These are phyloP conservation scores for Chloroclystis v-ata DNA, from an alignment of 2,888 invertebrate genomes.

Conservation along the genomic window DNA sequence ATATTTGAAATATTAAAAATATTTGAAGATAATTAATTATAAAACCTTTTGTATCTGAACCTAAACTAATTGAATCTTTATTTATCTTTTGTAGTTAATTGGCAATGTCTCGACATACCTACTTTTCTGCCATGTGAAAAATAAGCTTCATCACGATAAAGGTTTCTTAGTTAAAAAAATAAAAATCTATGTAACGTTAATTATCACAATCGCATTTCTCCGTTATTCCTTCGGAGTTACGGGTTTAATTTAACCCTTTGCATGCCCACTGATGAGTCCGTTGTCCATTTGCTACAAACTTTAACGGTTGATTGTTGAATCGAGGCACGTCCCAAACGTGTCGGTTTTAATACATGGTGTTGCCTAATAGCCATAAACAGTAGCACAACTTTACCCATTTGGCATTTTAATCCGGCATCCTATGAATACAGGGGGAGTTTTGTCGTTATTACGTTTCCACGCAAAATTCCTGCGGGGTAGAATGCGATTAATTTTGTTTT, in stretches of 20 bases:
- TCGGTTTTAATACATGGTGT: constrained; percentile 30
- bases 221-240: too few species aligned
- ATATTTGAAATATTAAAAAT: too few species aligned
- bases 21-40: too few species aligned
- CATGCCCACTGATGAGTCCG: not conserved
- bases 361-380: constrained; percentile 44
- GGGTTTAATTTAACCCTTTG: not conserved
- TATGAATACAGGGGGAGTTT: constrained; percentile 9
- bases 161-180: too few species aligned
- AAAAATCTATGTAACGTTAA: too few species aligned
- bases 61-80: too few species aligned
- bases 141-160: too few species aligned
- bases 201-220: too few species aligned
- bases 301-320: constrained; percentile 10
- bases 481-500: constrained; percentile 20
- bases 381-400: constrained; percentile 41
- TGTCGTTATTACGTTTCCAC: constrained; percentile 20
- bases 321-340: constrained; percentile 21
- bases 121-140: too few species aligned
- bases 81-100: too few species aligned
- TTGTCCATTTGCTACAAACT: not conserved
- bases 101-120: too few species aligned
- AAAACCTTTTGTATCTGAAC: too few species aligned
- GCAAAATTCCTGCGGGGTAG: constrained; percentile 15
- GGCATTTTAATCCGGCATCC: constrained; percentile 28